Base-by-base conservation (phyloP, 2,113 vertebrate genomes). In the Coptodon rendalli region DNA sequence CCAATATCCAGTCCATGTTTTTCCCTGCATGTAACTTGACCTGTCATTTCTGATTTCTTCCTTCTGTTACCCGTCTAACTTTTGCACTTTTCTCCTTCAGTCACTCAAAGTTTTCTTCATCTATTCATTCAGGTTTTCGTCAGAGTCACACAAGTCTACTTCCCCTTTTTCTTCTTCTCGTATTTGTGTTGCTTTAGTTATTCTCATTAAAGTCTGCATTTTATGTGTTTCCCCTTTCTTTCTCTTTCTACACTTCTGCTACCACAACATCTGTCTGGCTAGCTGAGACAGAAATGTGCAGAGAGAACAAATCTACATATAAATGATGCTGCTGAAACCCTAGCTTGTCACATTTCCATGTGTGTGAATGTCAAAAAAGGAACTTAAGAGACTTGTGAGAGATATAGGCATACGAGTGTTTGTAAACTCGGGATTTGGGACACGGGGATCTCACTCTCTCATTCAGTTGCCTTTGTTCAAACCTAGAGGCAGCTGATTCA, bases 401-500 rank as follows among this genome's bases (percentile, higher is more conserved):
- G 38, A 81, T 6, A 9, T 5, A 8, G 36, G 24, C 6, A 29
- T 29, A 56, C 29, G 34, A 53, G 43, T 82, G 79, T 78, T 34
- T 76, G 43, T n/a, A 78, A 63, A 86, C 45, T 82, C 3, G 13
- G 17, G 24, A 54, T 86, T 54, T 66, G 66, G 78, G 36, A 76
- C 9, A 53, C 3, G 1, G 45, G 48, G 73, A 45, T 50, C 17
- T 53, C 6, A 76, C 17, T 16, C 13, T 79, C 59, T 52, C 17
- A 16, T 45, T 34, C 16, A 2, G 7, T 89, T 73, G 52, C 34
- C 40, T 87, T 57, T 52, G 7, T 43, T 88, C 48, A 86, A 17
- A 66, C 85, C 36, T 80, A 22, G 17, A 78, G 73, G 34, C 81
- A 86, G 82, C 84, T 82, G 85, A 86, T 93, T 91, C 40, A 85